These are phyloP conservation scores for Protosalanx chinensis DNA, from an alignment of 2,797 vertebrate genomes.

Conservation along the genomic window DNA sequence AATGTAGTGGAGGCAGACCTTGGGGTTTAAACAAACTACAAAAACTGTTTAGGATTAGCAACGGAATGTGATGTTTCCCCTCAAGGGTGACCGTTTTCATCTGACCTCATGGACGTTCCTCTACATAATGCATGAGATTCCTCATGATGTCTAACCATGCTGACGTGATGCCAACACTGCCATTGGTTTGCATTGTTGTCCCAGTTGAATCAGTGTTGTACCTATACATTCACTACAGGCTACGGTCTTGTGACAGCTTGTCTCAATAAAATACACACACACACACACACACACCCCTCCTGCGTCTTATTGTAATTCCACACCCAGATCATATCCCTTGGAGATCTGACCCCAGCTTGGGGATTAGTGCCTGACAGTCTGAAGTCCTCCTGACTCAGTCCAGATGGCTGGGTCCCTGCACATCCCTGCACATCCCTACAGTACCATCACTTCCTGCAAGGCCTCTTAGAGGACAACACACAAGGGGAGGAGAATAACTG, in stretches of 20 bases:
- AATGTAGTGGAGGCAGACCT: no score
- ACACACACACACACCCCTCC: no score
- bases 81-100: not conserved
- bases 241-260: not conserved
- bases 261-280: not conserved
- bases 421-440: conserved; percentile 24
- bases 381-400: conserved; percentile 34
- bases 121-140: no score
- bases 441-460: conserved; percentile 43
- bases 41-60: no score
- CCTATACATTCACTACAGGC: conserved; percentile 21
- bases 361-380: conserved; percentile 28
- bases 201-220: conserved; percentile 15
- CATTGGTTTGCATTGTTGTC: conserved; percentile 16
- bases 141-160: no score
- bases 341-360: conserved; percentile 16
- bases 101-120: no score
- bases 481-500: conserved; percentile 40
- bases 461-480: conserved; percentile 37
- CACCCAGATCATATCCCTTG: conserved; percentile 6
- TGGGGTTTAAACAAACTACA: no score
- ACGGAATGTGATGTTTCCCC: not conserved
- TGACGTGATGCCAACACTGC: no score
- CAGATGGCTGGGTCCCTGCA: conserved; percentile 46
- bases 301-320: conserved; percentile 12